Evolutionary conservation across 1,140 invertebrate genomes (phyloP).

Genomic region (Anastatus disparis): DNA sequence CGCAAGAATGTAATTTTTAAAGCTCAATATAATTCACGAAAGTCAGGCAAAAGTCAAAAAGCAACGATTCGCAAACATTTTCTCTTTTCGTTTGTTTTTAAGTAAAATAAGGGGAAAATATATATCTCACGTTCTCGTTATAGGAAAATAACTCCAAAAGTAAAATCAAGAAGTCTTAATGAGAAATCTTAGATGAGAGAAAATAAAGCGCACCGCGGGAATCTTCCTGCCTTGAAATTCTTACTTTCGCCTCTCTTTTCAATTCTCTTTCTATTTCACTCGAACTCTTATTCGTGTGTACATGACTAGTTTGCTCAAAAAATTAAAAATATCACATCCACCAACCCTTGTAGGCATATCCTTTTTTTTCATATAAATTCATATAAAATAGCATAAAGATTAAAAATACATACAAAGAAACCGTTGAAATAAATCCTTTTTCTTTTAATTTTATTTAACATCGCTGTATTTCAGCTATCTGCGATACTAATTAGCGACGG

Average conservation of each 20-base stretch:
- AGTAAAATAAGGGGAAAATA: too few species aligned
- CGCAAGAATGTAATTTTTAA: neutral
- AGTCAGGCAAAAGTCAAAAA: too few species aligned
- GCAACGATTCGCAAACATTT: neutral
- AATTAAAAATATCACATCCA: too few species aligned
- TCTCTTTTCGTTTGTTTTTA: neutral
- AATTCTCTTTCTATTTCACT: neutral
- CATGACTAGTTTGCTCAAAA: conserved; percentile 10
- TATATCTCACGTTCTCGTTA: neutral
- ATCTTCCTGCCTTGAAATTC: neutral
- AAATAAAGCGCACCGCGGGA: conserved; percentile 2
- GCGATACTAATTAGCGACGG: too few species aligned
- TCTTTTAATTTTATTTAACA: too few species aligned
- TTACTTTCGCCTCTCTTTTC: neutral
- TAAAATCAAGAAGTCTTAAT: neutral
- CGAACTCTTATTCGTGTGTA: neutral
- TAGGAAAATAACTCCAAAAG: neutral
- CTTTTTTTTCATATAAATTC: too few species aligned
- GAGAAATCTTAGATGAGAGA: conserved; percentile 12
- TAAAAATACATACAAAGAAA: too few species aligned
- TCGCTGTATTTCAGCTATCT: too few species aligned
- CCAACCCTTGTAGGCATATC: neutral
- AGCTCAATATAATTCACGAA: neutral
- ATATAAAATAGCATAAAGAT: neutral
- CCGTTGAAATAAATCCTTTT: too few species aligned